These are phyloP conservation scores for Amphilophus citrinellus DNA, from an alignment of 2,113 vertebrate species.

Conservation along the genomic window DNA sequence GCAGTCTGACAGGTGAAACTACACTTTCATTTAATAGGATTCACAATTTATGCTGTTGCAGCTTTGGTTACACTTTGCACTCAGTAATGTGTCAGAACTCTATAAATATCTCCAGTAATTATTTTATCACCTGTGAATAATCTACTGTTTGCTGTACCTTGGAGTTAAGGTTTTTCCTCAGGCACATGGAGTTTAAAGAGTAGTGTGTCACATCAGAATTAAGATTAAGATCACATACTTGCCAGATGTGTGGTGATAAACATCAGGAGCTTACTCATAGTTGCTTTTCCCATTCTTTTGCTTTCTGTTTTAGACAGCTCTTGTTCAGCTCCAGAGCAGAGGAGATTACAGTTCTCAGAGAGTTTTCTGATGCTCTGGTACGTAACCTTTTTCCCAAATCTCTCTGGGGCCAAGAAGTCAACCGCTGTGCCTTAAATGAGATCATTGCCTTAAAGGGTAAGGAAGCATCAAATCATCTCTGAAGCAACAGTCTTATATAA, in stretches of 20 bases:
- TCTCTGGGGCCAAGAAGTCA: conserved; percentile 71
- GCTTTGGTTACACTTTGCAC: conserved; percentile 38
- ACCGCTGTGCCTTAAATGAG: conserved; percentile 80
- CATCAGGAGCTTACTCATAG: background rate
- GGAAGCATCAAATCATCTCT: conserved; percentile 47
- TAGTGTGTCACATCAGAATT: background rate
- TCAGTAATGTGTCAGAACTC: conserved; percentile 24
- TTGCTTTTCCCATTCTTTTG: background rate
- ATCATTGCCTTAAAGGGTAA: conserved; percentile 82
- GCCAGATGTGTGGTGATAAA: conserved; percentile 7
- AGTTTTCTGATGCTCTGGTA: conserved; percentile 76
- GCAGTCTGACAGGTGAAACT: conserved; percentile 74
- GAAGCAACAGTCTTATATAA: conserved; percentile 43
- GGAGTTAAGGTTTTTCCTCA: background rate
- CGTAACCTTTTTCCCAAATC: conserved; percentile 78
- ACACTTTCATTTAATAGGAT: background rate
- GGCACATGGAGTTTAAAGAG: background rate
- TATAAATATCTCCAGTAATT: conserved; percentile 33
- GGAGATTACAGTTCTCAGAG: conserved; percentile 76
- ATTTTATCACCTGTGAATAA: conserved; percentile 54
- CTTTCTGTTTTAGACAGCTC: conserved; percentile 62
- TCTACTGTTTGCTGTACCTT: conserved; percentile 43
- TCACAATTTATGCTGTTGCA: background rate
- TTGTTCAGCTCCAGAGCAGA: conserved; percentile 72
- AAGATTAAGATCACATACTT: conserved; percentile 3